Percentiles rank a stretch among this genome's conserved stretches.
Evolutionary conservation across 2,113 vertebrate genomes (phyloP).

Genomic region (Hippotragus niger): DNA sequence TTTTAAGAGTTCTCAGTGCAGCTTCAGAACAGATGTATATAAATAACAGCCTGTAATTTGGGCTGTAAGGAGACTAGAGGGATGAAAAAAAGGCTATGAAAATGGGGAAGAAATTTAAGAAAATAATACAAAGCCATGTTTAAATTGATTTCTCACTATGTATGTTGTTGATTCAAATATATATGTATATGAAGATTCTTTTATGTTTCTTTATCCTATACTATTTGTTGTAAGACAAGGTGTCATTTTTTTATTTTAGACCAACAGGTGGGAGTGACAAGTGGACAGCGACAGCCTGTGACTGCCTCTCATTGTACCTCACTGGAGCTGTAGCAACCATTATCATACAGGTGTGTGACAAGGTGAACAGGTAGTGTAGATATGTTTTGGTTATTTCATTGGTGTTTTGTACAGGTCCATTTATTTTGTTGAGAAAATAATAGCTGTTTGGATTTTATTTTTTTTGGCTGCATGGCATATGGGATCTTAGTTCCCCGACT

Average conservation of each 20-base stretch:
- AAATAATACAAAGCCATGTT: not conserved
- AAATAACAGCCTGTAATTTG: not conserved
- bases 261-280: slow-evolving; percentile 89
- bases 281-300: slow-evolving; percentile 94
- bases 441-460: not conserved
- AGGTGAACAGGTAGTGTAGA: not conserved
- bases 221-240: not conserved
- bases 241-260: slow-evolving; percentile 77
- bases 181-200: not conserved
- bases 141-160: not conserved
- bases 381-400: not conserved
- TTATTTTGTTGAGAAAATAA: slow-evolving; percentile 15
- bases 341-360: slow-evolving; percentile 85
- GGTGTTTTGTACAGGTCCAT: not conserved
- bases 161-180: not conserved
- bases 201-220: not conserved
- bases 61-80: not conserved
- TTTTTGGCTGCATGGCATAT: not conserved
- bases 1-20: not conserved
- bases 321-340: slow-evolving; percentile 83
- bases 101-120: not conserved
- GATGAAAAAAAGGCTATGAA: not conserved
- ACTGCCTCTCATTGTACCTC: slow-evolving; percentile 85
- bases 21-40: not conserved
- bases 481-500: not conserved